These are phyloP conservation scores for Philonicus albiceps DNA, from an alignment of 2,888 invertebrate genomes.

Conservation along the genomic window DNA sequence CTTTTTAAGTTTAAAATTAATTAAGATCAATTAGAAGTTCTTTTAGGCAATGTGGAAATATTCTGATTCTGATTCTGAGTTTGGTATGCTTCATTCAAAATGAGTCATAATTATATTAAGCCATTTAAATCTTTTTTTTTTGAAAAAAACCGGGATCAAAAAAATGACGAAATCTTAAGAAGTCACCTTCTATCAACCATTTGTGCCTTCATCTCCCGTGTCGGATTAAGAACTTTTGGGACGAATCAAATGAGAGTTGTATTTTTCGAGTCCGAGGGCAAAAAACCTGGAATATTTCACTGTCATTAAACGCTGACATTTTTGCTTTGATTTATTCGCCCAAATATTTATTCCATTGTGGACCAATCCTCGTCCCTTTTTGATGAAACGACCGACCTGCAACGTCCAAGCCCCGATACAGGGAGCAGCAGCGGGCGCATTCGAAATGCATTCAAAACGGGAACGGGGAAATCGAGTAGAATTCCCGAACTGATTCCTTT, in stretches of 20 bases:
- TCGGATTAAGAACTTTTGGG: not conserved
- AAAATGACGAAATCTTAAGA: not conserved
- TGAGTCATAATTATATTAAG: not conserved
- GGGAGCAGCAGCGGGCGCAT: not conserved
- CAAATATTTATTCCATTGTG: constrained; percentile 38
- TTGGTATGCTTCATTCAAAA: not conserved
- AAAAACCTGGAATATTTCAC: not conserved
- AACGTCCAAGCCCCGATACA: not conserved
- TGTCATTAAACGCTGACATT: constrained; percentile 19
- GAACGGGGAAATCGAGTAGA: not conserved
- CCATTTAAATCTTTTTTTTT: not conserved
- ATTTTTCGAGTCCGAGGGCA: not conserved
- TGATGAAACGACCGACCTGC: not conserved
- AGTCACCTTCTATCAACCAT: not conserved
- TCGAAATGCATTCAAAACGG: not conserved
- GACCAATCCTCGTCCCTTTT: not conserved
- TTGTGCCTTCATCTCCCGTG: not conserved
- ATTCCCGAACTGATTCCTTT: constrained; percentile 5
- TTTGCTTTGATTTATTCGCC: constrained; percentile 23
- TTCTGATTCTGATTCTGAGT: not conserved
- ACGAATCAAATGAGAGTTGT: not conserved
- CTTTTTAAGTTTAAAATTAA: not conserved
- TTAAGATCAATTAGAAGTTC: not conserved
- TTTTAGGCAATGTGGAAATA: not conserved
- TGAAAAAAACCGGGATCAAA: not conserved